A percentile compares a stretch with the other conserved stretches of the same genome.
Evolutionary conservation across 2,888 invertebrate genomes (phyloP).

Genomic region (Spodoptera littoralis): DNA sequence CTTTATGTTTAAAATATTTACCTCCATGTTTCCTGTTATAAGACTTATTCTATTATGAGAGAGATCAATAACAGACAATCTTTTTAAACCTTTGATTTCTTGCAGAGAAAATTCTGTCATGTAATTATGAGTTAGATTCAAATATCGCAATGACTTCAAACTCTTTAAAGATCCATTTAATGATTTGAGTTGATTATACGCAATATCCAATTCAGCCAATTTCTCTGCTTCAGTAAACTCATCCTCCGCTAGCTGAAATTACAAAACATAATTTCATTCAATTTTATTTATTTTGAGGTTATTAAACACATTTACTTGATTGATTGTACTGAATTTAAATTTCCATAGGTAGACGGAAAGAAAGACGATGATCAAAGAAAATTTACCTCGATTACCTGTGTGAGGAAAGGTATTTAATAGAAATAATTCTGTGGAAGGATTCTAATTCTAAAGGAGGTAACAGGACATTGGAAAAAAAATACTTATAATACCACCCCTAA

Average conservation of each 20-base stretch:
- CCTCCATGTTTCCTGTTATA: slow-evolving; percentile 91
- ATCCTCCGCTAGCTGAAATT: slow-evolving; percentile 90
- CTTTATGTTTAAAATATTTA: slow-evolving; percentile 66
- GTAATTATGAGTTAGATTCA: slow-evolving; percentile 93
- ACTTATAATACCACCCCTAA: too few relatives aligned
- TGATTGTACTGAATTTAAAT: too few relatives aligned
- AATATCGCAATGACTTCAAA: slow-evolving; percentile 90
- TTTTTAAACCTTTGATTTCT: slow-evolving; percentile 92
- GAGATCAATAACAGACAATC: slow-evolving; percentile 92
- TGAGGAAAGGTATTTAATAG: too few relatives aligned
- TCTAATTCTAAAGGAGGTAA: too few relatives aligned
- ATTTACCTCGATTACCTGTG: too few relatives aligned
- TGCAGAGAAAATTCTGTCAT: slow-evolving; percentile 94
- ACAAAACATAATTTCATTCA: slow-evolving; percentile 16
- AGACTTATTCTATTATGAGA: slow-evolving; percentile 93
- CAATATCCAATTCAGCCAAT: slow-evolving; percentile 92
- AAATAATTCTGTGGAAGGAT: too few relatives aligned
- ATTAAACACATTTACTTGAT: too few relatives aligned
- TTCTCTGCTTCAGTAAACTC: slow-evolving; percentile 93
- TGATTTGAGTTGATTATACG: slow-evolving; percentile 91
- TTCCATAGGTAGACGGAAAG: too few relatives aligned
- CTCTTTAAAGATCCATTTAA: slow-evolving; percentile 93
- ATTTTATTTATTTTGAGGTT: too few relatives aligned
- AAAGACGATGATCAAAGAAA: too few relatives aligned
- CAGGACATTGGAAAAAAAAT: too few relatives aligned